Base-by-base conservation (phyloP, 1,140 invertebrate species). In the Branchinecta lindahli region DNA sequence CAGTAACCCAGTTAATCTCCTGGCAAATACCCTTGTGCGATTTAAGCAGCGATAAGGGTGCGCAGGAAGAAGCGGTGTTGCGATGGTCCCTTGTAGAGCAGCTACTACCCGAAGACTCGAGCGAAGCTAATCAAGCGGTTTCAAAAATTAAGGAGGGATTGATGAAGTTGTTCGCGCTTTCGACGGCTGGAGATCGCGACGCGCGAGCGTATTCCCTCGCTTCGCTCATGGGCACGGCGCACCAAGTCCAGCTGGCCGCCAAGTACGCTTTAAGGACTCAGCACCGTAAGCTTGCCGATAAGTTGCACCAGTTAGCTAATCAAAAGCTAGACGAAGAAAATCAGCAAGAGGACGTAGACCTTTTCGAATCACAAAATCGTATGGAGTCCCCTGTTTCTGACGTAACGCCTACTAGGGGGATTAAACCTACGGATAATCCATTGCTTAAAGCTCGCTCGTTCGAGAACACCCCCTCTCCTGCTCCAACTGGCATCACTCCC, bases 161-260 rank as follows among this genome's bases (percentile, higher is more conserved):
- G 44, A 84, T 96, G 72, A 93, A 92, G 80, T 78, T 95, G 21
- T 95, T 97, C 83, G 91, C 91, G 20, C 89, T 92, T 80, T 84
- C 80, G 73, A 66, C 81, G 46, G 70, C 33, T 45, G 70, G 69
- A 45, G 91, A 92, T 78, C 83, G 88, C 61, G 92, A 97, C 75
- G 86, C 86, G 74, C 82, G 94, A 61, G 93, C 91, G 0, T 77
- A 92, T 7, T 93, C 96, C 78, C 81, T 96, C 8, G 90, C 92
- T 77, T 85, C 91, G 74, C 80, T 94, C 74, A 86, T 96, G 77
- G 84, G 85, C 12, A 87, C 88, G 73, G 82, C 85, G 4, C 85
- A 87, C 66, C 82, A 92, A 0, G 77, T 95, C 47, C 87, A 91
- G 74, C 80, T 94, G 44, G 92, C 91, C 6, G 86, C 92, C 7